Evolutionary conservation across 2,113 vertebrate species (phyloP), one percentile per base, ranked within the genome.

Genomic region (Ancistrus triradiatus): DNA sequence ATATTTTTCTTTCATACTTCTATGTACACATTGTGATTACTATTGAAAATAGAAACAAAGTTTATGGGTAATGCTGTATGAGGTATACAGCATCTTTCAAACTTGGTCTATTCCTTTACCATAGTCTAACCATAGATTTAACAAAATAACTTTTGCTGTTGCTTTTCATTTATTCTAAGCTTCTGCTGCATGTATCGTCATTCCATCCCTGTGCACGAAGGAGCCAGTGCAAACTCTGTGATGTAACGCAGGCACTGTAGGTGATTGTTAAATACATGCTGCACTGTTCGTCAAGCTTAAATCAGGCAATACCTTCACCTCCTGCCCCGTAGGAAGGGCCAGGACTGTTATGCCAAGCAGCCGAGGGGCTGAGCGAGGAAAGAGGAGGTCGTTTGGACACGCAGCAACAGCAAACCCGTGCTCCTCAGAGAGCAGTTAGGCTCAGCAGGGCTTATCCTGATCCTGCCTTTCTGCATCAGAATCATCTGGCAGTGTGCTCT

Each of bases 361-460:
- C 81, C 58, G 57, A 77, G 78, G 77, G 74, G 74, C 51, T 66
- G 80, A 83, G 77, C 66, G 74, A 79, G 81, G 69, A 51, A 67
- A 70, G 68, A 68, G 31, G 72, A 74, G 78, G 80, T 78, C 74
- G 68, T 77, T 76, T 70, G 78, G 68, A 81, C 70, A 76, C 62
- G 21, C 74, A 42, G 78, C 37, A 82, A 78, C 86, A 84, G 82
- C 82, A 77, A 79, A 78, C 77, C 81, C 62, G 62, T 21, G 10
- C 51, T 69, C 76, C 81, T 83, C 61, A 8, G 81, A 85, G 84
- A 85, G 81, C 78, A 77, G 78, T 70, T 33, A 79, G 85, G 84
- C 86, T 87, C 84, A 87, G 77, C 65, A 65, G 4, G 73, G 82
- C 82, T 87, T 87, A 85, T 74, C 66, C 51, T 61, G 69, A 64